These are phyloP conservation scores for Sebastes variabilis DNA, from an alignment of 2,797 vertebrate species.

Conservation along the genomic window DNA sequence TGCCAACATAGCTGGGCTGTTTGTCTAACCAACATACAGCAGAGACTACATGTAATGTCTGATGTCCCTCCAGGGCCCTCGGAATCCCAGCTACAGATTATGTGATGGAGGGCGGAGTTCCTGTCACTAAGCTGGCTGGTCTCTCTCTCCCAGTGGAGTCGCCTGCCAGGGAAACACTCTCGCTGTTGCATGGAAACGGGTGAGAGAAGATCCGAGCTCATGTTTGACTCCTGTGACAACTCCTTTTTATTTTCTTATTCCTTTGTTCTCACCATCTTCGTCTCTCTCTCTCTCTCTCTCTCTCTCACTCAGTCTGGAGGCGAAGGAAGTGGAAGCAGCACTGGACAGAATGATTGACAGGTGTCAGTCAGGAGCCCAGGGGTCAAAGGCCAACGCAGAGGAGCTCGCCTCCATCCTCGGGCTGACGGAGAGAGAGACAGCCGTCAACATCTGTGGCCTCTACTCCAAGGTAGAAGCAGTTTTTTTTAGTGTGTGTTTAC, in stretches of 20 bases:
- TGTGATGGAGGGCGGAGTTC: conserved; percentile 86
- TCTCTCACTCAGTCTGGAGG: conserved; percentile 51
- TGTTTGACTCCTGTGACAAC: not conserved
- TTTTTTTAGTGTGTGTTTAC: not conserved
- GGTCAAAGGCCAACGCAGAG: conserved; percentile 36
- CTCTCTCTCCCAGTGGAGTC: conserved; percentile 87
- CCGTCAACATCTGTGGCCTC: conserved; percentile 60
- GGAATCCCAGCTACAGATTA: conserved; percentile 87
- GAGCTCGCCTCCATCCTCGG: conserved; percentile 68
- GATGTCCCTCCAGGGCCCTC: conserved; percentile 75
- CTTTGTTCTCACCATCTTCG: not conserved
- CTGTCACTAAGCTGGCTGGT: conserved; percentile 82
- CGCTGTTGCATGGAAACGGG: conserved; percentile 78
- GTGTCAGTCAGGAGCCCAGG: conserved; percentile 56
- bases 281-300: not conserved
- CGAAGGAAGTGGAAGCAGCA: conserved; percentile 35
- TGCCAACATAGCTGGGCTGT: not conserved
- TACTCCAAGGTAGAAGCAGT: conserved; percentile 74
- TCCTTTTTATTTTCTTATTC: rapidly evolving
- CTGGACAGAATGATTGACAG: conserved; percentile 72
- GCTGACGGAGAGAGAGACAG: conserved; percentile 52
- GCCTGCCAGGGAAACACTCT: conserved; percentile 81
- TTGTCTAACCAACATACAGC: not conserved
- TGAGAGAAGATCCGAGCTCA: conserved; percentile 45
- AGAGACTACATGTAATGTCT: not conserved